A percentile compares a stretch with the other conserved stretches of the same genome.
These are phyloP conservation scores for Micrasema minimum DNA, from an alignment of 1,140 invertebrate genomes.

Conservation along the genomic window DNA sequence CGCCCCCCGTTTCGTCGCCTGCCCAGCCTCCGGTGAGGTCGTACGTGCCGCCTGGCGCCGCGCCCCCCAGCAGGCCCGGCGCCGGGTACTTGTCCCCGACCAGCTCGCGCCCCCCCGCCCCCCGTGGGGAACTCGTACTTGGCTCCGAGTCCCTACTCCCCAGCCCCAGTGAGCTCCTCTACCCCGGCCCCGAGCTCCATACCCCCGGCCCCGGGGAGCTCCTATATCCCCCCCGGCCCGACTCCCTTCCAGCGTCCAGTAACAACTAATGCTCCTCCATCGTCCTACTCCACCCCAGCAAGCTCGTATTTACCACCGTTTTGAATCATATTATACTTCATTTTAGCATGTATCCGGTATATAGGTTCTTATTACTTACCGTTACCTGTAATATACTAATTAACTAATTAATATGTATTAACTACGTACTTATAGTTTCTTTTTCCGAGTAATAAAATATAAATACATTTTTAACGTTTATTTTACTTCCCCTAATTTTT, in stretches of 20 bases:
- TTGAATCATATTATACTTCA: too few relatives aligned
- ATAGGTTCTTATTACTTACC: too few relatives aligned
- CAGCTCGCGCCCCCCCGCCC: slow-evolving; percentile 39
- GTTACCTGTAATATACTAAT: too few relatives aligned
- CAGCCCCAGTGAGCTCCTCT: neutral
- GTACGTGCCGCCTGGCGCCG: slow-evolving; percentile 33
- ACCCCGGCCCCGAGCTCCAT: slow-evolving; percentile 28
- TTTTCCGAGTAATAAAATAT: too few relatives aligned
- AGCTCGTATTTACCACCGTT: slow-evolving; percentile 48
- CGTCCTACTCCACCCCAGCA: slow-evolving; percentile 45
- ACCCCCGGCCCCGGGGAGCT: slow-evolving; percentile 5
- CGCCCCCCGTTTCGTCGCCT: neutral
- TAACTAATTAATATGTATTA: too few relatives aligned
- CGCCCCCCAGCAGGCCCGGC: neutral
- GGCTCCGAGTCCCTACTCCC: slow-evolving; percentile 15
- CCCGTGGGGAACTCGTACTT: slow-evolving; percentile 30
- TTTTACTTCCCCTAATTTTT: too few relatives aligned
- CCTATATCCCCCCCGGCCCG: slow-evolving; percentile 26
- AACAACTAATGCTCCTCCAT: slow-evolving; percentile 7
- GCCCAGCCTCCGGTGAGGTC: neutral
- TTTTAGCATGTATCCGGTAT: too few relatives aligned
- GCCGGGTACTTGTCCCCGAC: slow-evolving; percentile 5
- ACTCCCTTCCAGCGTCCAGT: slow-evolving; percentile 21
- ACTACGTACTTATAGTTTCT: too few relatives aligned
- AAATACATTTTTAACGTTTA: too few relatives aligned